These are phyloP conservation scores for Aphidius colemani DNA, from an alignment of 2,888 invertebrate species.

Conservation along the genomic window DNA sequence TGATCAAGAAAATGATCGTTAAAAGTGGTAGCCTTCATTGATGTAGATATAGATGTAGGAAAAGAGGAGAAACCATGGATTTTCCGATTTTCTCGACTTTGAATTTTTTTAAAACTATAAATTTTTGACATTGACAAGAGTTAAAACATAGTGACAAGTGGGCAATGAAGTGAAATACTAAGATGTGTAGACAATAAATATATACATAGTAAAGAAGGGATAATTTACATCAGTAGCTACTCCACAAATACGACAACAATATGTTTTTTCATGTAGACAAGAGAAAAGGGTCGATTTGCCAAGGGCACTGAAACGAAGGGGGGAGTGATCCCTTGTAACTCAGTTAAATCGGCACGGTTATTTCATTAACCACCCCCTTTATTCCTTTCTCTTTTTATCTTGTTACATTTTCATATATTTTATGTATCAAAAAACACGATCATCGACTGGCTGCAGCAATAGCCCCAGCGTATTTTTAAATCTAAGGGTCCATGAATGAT, in stretches of 20 bases:
- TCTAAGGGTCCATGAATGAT: slow-evolving; percentile 15
- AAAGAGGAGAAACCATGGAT: too few relatives aligned
- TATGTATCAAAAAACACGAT: too few relatives aligned
- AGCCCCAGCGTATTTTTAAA: slow-evolving; percentile 5
- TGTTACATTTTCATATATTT: too few relatives aligned
- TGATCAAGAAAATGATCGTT: too few relatives aligned
- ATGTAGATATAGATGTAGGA: too few relatives aligned
- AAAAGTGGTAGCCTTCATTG: too few relatives aligned
- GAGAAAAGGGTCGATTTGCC: slow-evolving; percentile 38
- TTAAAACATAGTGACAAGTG: neutral
- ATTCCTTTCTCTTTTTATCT: too few relatives aligned
- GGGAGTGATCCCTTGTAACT: slow-evolving; percentile 45
- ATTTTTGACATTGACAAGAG: neutral
- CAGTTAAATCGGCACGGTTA: slow-evolving; percentile 59
- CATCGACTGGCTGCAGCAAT: slow-evolving; percentile 10
- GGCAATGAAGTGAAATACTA: too few relatives aligned
- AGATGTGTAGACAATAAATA: too few relatives aligned
- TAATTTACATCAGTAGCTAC: slow-evolving; percentile 39
- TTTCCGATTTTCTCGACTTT: too few relatives aligned
- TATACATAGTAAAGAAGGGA: slow-evolving; percentile 2
- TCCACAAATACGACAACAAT: slow-evolving; percentile 55
- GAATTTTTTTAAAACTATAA: too few relatives aligned
- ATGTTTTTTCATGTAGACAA: slow-evolving; percentile 55
- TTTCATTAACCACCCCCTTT: slow-evolving; percentile 53
- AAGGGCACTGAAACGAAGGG: slow-evolving; percentile 38